A percentile compares a stretch with the other conserved stretches of the same genome.
Evolutionary conservation across 2,888 invertebrate species (phyloP).

Genomic region (Sicus ferrugineus): DNA sequence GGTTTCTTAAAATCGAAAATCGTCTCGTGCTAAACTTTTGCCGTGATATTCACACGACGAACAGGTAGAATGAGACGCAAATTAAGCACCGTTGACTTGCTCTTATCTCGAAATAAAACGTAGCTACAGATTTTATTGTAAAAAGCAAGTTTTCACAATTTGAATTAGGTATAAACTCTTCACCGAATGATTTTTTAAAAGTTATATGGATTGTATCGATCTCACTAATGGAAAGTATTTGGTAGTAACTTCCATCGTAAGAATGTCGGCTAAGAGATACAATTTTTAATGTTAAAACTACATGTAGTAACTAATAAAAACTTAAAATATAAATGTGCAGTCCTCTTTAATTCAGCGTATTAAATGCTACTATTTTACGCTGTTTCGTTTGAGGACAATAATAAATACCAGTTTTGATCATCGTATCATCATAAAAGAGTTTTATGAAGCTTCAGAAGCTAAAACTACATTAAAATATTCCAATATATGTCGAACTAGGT

Average conservation of each 20-base stretch:
- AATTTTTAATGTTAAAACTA: too few species aligned
- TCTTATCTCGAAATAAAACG: neutral
- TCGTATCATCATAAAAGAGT: neutral
- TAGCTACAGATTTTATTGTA: slow-evolving; percentile 5
- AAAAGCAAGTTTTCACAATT: neutral
- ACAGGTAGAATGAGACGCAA: slow-evolving; percentile 60
- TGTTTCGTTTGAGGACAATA: neutral
- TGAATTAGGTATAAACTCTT: too few species aligned
- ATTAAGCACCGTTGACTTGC: slow-evolving; percentile 34
- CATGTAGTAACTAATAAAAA: too few species aligned
- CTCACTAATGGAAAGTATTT: too few species aligned
- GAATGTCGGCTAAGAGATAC: too few species aligned
- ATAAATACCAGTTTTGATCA: neutral
- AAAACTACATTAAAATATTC: neutral
- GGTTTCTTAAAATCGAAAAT: neutral
- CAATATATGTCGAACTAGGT: neutral
- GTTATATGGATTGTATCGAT: too few species aligned
- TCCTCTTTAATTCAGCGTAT: neutral
- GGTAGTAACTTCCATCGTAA: too few species aligned
- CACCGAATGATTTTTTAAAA: neutral
- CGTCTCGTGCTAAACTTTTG: slow-evolving; percentile 62
- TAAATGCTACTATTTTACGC: neutral
- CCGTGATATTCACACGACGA: slow-evolving; percentile 43
- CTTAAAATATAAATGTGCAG: too few species aligned
- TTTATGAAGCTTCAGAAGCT: neutral